Percentiles rank a stretch among this genome's conserved stretches.
These are phyloP conservation scores for Anarrhichthys ocellatus DNA, from an alignment of 2,113 vertebrate genomes.

Conservation along the genomic window DNA sequence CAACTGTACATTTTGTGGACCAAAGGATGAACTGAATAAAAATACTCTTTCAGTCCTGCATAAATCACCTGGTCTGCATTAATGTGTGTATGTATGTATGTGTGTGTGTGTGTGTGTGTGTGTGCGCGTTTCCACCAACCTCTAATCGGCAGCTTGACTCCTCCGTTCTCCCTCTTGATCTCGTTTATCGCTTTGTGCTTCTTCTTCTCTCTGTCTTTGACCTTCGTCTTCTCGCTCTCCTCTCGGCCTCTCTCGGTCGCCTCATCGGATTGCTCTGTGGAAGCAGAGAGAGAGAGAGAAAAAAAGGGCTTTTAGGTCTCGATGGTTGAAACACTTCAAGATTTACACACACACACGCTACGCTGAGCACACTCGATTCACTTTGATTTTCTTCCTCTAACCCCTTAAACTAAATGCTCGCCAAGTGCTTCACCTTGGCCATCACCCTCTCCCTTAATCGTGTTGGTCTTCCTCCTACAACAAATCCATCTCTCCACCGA, in stretches of 20 bases:
- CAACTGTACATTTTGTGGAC: no score
- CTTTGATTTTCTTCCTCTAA: not conserved
- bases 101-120: not conserved
- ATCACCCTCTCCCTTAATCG: slow-evolving; percentile 5
- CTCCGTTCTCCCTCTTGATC: slow-evolving; percentile 96
- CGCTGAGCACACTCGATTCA: not conserved
- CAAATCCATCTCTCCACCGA: slow-evolving; percentile 3
- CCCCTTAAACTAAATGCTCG: slow-evolving; percentile 15
- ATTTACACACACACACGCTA: not conserved
- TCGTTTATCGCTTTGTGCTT: slow-evolving; percentile 93
- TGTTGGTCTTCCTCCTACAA: slow-evolving; percentile 12
- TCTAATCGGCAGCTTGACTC: slow-evolving; percentile 92
- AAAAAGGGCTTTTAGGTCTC: slow-evolving; percentile 33
- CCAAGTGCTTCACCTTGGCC: slow-evolving; percentile 40
- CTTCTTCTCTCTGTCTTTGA: slow-evolving; percentile 89
- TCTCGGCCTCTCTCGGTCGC: slow-evolving; percentile 52
- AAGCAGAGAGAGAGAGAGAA: not conserved
- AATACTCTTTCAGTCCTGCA: no score
- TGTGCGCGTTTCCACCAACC: slow-evolving; percentile 80
- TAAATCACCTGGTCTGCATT: not conserved
- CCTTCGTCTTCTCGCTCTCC: slow-evolving; percentile 74
- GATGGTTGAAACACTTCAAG: not conserved
- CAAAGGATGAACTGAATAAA: no score
- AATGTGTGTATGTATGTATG: not conserved
- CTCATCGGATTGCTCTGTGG: slow-evolving; percentile 90